A percentile compares a stretch with the other conserved stretches of the same genome.
These are phyloP conservation scores for Plestiodon gilberti DNA, from an alignment of 2,113 vertebrate genomes.

Conservation along the genomic window DNA sequence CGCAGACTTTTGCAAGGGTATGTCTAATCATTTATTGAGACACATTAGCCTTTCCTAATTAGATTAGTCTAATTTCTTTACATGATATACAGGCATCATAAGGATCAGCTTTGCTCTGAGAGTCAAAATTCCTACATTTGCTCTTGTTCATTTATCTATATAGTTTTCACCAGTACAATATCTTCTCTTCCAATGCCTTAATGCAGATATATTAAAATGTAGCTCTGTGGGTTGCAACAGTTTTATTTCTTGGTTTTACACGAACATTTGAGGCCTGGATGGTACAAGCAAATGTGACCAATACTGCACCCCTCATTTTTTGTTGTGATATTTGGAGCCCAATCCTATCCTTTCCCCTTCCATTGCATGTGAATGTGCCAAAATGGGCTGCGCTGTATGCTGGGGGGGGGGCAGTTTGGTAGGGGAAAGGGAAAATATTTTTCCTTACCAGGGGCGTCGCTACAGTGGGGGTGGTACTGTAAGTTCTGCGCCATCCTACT, in stretches of 20 bases:
- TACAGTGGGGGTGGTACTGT: no score
- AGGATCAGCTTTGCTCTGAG: neutral
- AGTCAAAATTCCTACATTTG: accelerated
- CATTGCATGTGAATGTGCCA: no score
- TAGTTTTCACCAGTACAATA: neutral
- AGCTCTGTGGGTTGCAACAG: neutral
- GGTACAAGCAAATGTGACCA: neutral
- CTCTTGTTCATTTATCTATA: neutral
- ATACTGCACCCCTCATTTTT: neutral
- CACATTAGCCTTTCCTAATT: conserved; percentile 23
- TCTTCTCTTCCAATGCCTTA: neutral
- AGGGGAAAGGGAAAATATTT: no score
- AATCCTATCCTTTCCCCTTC: no score
- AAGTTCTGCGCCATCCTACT: no score
- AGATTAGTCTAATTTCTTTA: conserved; percentile 37
- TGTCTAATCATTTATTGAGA: conserved; percentile 14
- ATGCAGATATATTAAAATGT: neutral
- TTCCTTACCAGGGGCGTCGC: no score
- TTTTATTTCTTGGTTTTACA: neutral
- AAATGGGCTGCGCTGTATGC: no score
- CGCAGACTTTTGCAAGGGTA: neutral
- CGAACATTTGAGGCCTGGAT: neutral
- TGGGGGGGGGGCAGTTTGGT: no score
- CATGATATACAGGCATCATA: conserved; percentile 1
- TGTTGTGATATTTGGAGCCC: no score